Base-by-base conservation (phyloP, 2,888 invertebrate species). In the Rugalucina vietnamica region DNA sequence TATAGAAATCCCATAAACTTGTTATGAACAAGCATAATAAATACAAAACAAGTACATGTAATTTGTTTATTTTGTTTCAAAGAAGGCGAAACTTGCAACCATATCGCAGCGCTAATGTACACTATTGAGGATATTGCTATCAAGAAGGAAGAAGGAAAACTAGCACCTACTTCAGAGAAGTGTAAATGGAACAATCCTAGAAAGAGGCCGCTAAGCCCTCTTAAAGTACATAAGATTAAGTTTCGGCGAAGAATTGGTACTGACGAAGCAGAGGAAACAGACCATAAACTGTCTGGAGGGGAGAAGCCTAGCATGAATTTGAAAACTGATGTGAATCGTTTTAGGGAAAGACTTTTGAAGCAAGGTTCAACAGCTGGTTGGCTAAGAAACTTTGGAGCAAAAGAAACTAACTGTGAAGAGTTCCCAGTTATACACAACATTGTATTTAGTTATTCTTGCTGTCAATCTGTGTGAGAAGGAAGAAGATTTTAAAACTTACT, bases 21-120 rank as follows among this genome's bases (percentile, higher is more conserved):
- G n/a, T n/a, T n/a, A n/a, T n/a, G n/a, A n/a, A n/a, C n/a, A n/a
- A n/a, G n/a, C n/a, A n/a, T n/a, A n/a, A n/a, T n/a, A n/a, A n/a
- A n/a, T n/a, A n/a, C n/a, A n/a, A n/a, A n/a, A n/a, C n/a, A n/a
- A n/a, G n/a, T n/a, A n/a, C n/a, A n/a, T n/a, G n/a, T n/a, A n/a
- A n/a, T n/a, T n/a, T n/a, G n/a, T n/a, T n/a, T n/a, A 32, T 29
- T 21, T 54, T 39, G 3, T 39, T 79, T 49, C 65, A 81, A 81
- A 18, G 39, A 49, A 21, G 81, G 85, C 0, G 82, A 82, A 78
- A 70, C 70, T 4, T 85, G 85, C 32, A 85, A 85, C 74, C 79
- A 82, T 39, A 73, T 85, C 12, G 49, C 39, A 0, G 79, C 77
- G 0, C 29, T 81, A 10, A 49, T 86, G 69, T 72, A 80, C 74